Evolutionary conservation across 2,888 invertebrate genomes (phyloP), one percentile per base, ranked within the genome.

Genomic region (Dynastes grantii): DNA sequence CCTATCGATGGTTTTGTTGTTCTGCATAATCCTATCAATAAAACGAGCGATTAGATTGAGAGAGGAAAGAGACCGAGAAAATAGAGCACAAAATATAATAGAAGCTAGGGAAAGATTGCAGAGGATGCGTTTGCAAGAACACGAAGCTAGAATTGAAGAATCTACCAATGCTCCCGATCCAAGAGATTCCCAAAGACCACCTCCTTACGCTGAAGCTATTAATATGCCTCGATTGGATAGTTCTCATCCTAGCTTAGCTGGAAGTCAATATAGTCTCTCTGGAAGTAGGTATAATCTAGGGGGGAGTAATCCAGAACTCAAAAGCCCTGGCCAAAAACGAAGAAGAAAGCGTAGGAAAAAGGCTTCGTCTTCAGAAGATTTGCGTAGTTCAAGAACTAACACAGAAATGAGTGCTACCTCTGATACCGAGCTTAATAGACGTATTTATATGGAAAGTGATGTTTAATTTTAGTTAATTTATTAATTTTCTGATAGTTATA

Each of bases 121-220:
- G 85, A 82, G 89, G 83, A 83, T 92, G 82, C 90, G 90, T 63
- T 87, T 89, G 81, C 88, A 90, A 84, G 91, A 90, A 80, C 81
- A 84, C 29, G 87, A 89, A 64, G 86, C 86, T 0, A 89, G 88
- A 73, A 45, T 85, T 86, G 83, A 88, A 87, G 89, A 89, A 82
- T 88, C 91, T 13, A 89, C 90, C 75, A 94, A 92, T 85, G 92
- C 93, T 29, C 92, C 94, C 5, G 94, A 94, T 87, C 92, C 92
- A 0, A 90, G 94, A 82, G 95, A 95, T 88, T 86, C 92, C 71
- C 90, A 93, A 45, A 91, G 92, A 78, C 93, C 95, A 53, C 95
- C 95, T 0, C 93, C 93, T 2, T 95, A 95, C 84, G 93, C 93
- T 83, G 95, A 95, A 89, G 95, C 95, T 49, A 90, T 95, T 77